These are phyloP conservation scores for Lucinisca nassula DNA, from an alignment of 2,888 invertebrate genomes.

Conservation along the genomic window DNA sequence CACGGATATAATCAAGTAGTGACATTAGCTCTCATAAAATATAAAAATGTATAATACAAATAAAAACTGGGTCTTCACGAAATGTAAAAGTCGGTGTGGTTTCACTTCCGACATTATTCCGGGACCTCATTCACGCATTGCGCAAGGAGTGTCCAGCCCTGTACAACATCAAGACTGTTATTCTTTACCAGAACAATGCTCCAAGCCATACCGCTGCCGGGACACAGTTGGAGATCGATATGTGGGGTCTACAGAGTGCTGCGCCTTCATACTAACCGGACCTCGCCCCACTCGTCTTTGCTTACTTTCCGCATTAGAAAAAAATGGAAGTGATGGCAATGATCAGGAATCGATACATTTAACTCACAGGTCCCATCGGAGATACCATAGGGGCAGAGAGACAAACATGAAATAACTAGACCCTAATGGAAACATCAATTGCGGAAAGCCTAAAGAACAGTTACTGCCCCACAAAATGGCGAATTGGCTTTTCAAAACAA, in stretches of 20 bases:
- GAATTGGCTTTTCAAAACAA: too few relatives aligned
- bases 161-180: slow-evolving; percentile 22
- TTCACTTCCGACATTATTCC: slow-evolving; percentile 13
- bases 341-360: too few relatives aligned
- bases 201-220: neutral
- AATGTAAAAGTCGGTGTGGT: slow-evolving; percentile 13
- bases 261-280: slow-evolving; percentile 19
- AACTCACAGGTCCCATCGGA: too few relatives aligned
- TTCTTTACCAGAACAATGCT: slow-evolving; percentile 5
- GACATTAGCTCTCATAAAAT: neutral
- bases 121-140: slow-evolving; percentile 22
- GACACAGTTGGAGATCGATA: neutral
- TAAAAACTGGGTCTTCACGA: slow-evolving; percentile 11
- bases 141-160: slow-evolving; percentile 14
- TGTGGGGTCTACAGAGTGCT: slow-evolving; percentile 13
- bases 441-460: too few relatives aligned
- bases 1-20: neutral
- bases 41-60: neutral
- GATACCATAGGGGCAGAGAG: too few relatives aligned
- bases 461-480: too few relatives aligned
- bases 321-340: too few relatives aligned
- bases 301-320: slow-evolving; percentile 20
- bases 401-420: too few relatives aligned
- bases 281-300: slow-evolving; percentile 11
- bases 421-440: too few relatives aligned